These are phyloP conservation scores for Pseudopipra pipra DNA, from an alignment of 2,113 vertebrate genomes.

Conservation along the genomic window DNA sequence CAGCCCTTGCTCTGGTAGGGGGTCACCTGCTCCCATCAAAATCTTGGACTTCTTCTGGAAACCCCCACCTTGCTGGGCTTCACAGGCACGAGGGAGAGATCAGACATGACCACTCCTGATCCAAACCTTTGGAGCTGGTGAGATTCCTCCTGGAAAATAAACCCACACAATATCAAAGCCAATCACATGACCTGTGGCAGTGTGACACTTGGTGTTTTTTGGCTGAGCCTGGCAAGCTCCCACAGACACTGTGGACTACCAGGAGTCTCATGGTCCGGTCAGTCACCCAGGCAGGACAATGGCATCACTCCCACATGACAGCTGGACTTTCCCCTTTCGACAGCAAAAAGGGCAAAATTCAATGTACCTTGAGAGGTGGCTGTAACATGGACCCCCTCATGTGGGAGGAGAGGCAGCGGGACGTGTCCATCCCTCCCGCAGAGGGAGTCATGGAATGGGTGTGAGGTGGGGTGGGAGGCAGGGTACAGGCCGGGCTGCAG, in stretches of 20 bases:
- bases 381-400: rapidly evolving
- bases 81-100: rapidly evolving
- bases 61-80: not conserved
- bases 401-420: not conserved
- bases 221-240: not conserved
- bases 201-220: rapidly evolving
- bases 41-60: not conserved
- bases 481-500: rapidly evolving
- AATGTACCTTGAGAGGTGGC: not conserved
- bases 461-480: not conserved
- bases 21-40: not conserved
- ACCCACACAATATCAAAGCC: not conserved
- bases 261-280: not conserved
- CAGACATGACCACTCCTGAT: not conserved
- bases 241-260: not conserved
- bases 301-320: slow-evolving; percentile 2
- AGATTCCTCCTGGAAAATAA: not conserved
- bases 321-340: slow-evolving; percentile 9
- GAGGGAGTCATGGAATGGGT: not conserved
- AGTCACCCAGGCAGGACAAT: not conserved
- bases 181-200: rapidly evolving
- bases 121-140: not conserved
- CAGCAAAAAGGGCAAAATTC: not conserved
- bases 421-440: rapidly evolving
- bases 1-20: not conserved